Evolutionary conservation across 2,797 vertebrate genomes (phyloP), one percentile per base, ranked within the genome.

Genomic region (Graptemys geographica): DNA sequence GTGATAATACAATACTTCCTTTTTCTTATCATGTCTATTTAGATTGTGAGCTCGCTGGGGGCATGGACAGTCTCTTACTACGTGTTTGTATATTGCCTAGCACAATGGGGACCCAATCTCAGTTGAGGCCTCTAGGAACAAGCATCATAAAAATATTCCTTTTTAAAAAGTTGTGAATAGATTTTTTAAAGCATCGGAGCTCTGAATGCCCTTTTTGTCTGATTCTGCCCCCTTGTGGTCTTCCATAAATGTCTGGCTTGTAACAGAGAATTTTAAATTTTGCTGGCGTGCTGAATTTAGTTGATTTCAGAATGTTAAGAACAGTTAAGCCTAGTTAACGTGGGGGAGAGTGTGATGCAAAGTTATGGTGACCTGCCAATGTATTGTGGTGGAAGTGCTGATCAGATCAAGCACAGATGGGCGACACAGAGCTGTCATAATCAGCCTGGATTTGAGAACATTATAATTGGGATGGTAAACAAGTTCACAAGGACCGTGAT

Each of bases 381-480:
- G 91, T 93, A 65, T 88, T 91, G 94, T 85, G 84, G 94, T 85
- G 95, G 92, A 89, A 92, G 93, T 10, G 92, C 89, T 28, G 94
- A 51, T 72, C 49, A 88, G 88, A 85, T 95, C 95, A 55, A 95
- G 97, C 97, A 92, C 97, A 97, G 97, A 97, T 97, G 97, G 96
- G 96, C 80, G 84, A 84, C 96, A 94, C 92, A 5, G 95, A 97
- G 95, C 97, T 96, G 96, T 97, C 96, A 94, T 81, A 84, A 88
- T 6, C 94, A 96, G 97, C 96, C 94, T 81, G 78, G 80, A 87
- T 95, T 89, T 33, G 93, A 74, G 96, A 95, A 95, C 82, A 92
- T 96, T 97, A 76, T 95, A 92, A 96, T 91, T 96, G 97, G 96
- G 96, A 96, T 96, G 95, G 96, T 90, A 97, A 97, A 97, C 97